Conservation (phyloP, 35 echinoderm and acorn worm species). For the Nesometra sesokonis region DNA sequence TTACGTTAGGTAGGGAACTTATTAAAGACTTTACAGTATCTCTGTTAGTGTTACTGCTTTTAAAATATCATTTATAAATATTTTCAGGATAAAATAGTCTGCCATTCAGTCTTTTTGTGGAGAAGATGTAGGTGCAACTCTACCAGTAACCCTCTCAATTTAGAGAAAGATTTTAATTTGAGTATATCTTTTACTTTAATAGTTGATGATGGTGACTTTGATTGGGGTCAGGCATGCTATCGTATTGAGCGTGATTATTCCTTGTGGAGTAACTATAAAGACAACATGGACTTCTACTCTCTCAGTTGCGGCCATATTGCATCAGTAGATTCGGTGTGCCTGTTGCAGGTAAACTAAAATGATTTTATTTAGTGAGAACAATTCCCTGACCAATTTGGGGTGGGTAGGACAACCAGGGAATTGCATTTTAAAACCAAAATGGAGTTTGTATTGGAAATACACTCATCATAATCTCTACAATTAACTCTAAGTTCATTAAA, state of each 20-base stretch:
- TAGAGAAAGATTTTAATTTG: not conserved
- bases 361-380: not conserved
- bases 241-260: slow-evolving; percentile 50
- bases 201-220: slow-evolving; percentile 68
- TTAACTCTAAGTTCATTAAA: too few species aligned
- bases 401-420: not conserved
- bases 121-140: not conserved
- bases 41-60: too few species aligned
- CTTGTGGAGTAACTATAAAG: slow-evolving; percentile 35
- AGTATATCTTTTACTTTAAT: not conserved
- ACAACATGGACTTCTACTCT: slow-evolving; percentile 50
- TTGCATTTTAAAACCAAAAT: too few species aligned
- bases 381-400: not conserved
- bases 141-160: not conserved
- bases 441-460: too few species aligned
- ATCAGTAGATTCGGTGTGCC: slow-evolving; percentile 70
- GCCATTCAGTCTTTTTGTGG: too few species aligned
- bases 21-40: too few species aligned
- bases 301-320: slow-evolving; percentile 66
- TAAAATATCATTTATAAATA: too few species aligned
- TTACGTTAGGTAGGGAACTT: too few species aligned
- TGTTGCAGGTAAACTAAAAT: slow-evolving; percentile 52
- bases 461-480: too few species aligned
- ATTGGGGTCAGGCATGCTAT: slow-evolving; percentile 81
- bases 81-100: too few species aligned